Evolutionary conservation across 2,113 vertebrate species (phyloP).

Genomic region (Centropus unirufus): DNA sequence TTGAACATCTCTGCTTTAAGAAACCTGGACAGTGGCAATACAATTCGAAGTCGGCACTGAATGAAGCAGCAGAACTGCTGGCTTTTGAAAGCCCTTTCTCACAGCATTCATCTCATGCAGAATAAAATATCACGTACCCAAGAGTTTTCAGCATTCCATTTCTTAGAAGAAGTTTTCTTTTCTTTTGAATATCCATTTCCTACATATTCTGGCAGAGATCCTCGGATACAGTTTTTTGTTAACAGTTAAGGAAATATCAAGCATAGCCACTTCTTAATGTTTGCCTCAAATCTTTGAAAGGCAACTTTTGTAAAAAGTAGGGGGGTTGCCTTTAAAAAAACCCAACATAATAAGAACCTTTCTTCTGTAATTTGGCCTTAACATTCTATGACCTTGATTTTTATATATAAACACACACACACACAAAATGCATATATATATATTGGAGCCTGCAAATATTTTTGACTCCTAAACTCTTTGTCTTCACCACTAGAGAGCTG

Average conservation of each 20-base stretch:
- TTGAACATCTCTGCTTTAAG: not conserved
- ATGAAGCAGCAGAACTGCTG: not conserved
- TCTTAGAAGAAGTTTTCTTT: not conserved
- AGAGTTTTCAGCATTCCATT: not conserved
- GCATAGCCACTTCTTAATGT: not conserved
- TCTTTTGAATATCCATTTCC: not conserved
- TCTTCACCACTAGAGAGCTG: not conserved
- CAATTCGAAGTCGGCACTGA: not conserved
- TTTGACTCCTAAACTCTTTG: not conserved
- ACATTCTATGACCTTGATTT: not conserved
- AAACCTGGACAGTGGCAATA: not conserved
- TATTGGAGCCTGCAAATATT: not conserved
- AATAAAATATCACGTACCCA: not conserved
- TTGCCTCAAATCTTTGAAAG: not conserved
- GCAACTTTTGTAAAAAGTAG: not conserved
- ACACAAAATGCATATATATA: not conserved
- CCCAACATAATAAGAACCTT: not conserved
- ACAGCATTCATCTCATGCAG: not conserved
- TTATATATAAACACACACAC: rapidly evolving
- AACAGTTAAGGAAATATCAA: not conserved
- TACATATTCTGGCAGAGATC: not conserved
- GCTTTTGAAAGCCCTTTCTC: not conserved
- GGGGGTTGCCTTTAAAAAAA: not conserved
- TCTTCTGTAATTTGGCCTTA: not conserved
- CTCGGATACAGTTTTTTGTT: not conserved